A percentile compares a stretch with the other conserved stretches of the same genome.
phyloP scores from a whole-genome alignment of 1,140 invertebrate species.

The Phocides pigmalion region DNA sequence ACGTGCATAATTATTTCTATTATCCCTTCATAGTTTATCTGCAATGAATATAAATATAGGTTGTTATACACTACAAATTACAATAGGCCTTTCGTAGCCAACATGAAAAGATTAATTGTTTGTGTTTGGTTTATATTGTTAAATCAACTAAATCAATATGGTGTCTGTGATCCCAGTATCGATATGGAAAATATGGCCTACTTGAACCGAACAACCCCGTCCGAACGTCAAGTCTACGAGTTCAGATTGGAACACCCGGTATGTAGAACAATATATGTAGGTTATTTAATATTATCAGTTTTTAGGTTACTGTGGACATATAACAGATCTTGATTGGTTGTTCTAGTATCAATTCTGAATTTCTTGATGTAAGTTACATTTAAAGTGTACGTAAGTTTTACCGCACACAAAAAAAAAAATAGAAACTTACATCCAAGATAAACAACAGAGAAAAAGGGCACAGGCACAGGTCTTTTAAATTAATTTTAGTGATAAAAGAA shows the following conservation, averaged over 20 bases:
- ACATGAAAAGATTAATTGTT: constrained; percentile 26
- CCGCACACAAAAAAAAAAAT: too few species aligned
- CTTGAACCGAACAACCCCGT: constrained; percentile 44
- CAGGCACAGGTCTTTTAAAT: too few species aligned
- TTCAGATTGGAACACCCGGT: constrained; percentile 44
- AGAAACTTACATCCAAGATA: too few species aligned
- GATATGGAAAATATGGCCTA: constrained; percentile 41
- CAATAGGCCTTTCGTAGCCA: constrained; percentile 10
- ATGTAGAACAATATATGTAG: too few species aligned
- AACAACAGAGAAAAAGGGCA: too few species aligned
- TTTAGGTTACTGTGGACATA: too few species aligned
- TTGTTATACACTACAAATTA: background rate
- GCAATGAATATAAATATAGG: constrained; percentile 10
- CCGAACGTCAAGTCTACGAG: constrained; percentile 38
- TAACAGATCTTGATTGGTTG: too few species aligned
- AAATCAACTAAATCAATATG: constrained; percentile 28
- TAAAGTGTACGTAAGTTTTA: too few species aligned
- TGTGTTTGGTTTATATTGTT: constrained; percentile 24
- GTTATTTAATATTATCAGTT: too few species aligned
- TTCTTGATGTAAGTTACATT: too few species aligned
- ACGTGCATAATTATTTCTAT: constrained; percentile 2
- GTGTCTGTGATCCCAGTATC: constrained; percentile 14
- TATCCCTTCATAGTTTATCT: constrained; percentile 2
- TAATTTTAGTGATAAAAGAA: too few species aligned
- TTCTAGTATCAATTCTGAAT: too few species aligned